Percentiles rank a stretch among this genome's conserved stretches.
Evolutionary conservation across 2,113 vertebrate species (phyloP).

Genomic region (Pseudolaguvia tuberculata): DNA sequence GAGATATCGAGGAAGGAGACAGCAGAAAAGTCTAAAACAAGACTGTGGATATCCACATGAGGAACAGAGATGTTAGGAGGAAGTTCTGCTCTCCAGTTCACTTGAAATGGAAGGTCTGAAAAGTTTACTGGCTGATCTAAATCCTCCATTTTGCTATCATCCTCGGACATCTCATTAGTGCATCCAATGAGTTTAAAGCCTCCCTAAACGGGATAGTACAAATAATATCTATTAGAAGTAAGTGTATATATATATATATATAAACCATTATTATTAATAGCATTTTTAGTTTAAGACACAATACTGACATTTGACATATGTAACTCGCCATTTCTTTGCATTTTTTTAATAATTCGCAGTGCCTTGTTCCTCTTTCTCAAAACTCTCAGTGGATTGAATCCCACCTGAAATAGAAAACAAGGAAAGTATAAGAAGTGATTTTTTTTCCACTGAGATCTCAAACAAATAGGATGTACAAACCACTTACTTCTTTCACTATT

Average conservation of each 20-base stretch:
- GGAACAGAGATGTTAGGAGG: slow-evolving; percentile 77
- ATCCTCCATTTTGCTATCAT: slow-evolving; percentile 78
- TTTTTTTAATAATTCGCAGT: slow-evolving; percentile 79
- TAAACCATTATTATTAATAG: too few species aligned
- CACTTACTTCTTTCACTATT: slow-evolving; percentile 82
- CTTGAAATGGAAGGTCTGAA: slow-evolving; percentile 73
- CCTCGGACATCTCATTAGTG: slow-evolving; percentile 71
- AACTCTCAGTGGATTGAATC: slow-evolving; percentile 82
- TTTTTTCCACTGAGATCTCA: too few species aligned
- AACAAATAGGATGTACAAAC: background rate
- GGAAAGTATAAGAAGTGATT: too few species aligned
- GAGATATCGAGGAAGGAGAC: slow-evolving; percentile 94
- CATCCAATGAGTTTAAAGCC: slow-evolving; percentile 70
- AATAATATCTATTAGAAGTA: background rate
- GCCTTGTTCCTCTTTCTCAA: slow-evolving; percentile 92
- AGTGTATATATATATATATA: too few species aligned
- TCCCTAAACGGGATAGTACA: slow-evolving; percentile 74
- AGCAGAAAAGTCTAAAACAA: slow-evolving; percentile 87
- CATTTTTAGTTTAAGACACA: background rate
- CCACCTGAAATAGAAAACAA: slow-evolving; percentile 70
- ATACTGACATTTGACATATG: slow-evolving; percentile 71
- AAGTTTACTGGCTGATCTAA: slow-evolving; percentile 75
- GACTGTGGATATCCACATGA: slow-evolving; percentile 77
- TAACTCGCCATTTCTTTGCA: slow-evolving; percentile 78
- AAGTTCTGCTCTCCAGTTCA: slow-evolving; percentile 79